These are phyloP conservation scores for Condylura cristata DNA, from an alignment of 2,113 vertebrate genomes.

Conservation along the genomic window DNA sequence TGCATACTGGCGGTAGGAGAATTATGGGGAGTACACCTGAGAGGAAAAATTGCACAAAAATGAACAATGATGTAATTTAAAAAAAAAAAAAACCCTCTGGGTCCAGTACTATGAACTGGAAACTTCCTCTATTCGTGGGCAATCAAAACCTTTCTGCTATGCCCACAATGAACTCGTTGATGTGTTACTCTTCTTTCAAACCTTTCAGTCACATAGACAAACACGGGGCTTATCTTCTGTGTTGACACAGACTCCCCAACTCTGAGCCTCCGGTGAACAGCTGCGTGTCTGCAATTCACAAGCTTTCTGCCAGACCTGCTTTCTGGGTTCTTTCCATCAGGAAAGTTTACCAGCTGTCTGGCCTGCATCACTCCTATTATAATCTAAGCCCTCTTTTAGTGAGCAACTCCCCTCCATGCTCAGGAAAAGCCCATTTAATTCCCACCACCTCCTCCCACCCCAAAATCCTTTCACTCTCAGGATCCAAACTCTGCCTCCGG, in stretches of 20 bases:
- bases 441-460: neutral
- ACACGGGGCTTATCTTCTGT: neutral
- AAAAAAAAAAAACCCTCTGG: neutral
- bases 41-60: too few relatives aligned
- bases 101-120: neutral
- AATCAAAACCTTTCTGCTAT: neutral
- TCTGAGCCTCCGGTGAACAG: neutral
- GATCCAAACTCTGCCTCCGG: neutral
- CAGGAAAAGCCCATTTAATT: neutral
- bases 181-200: slow-evolving; percentile 54
- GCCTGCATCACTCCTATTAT: neutral
- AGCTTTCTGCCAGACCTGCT: neutral
- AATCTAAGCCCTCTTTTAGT: neutral
- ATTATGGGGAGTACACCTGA: too few relatives aligned
- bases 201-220: slow-evolving; percentile 50
- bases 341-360: neutral
- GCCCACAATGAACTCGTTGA: neutral
- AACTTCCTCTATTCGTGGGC: neutral
- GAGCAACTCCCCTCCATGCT: neutral
- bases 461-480: neutral
- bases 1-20: too few relatives aligned
- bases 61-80: too few relatives aligned
- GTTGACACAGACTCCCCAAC: slow-evolving; percentile 3
- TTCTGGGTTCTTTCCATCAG: neutral
- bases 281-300: neutral